These are phyloP conservation scores for Mustela lutreola DNA, from an alignment of 2,113 vertebrate genomes.

Conservation along the genomic window DNA sequence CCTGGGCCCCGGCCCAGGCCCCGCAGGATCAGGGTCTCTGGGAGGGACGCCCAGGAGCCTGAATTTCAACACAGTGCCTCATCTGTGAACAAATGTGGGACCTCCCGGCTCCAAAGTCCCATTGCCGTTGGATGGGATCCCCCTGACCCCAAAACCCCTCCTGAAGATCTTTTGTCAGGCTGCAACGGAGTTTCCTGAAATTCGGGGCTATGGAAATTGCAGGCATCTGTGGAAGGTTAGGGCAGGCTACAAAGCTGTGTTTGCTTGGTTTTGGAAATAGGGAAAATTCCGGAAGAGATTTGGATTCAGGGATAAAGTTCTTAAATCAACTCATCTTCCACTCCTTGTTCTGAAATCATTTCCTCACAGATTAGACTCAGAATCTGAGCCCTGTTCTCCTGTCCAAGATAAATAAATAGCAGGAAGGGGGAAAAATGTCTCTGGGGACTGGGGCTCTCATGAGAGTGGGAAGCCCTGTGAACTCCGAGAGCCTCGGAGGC, in stretches of 20 bases:
- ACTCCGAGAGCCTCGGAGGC: background rate
- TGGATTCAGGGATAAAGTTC: conserved; percentile 24
- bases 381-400: conserved; percentile 30
- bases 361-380: conserved; percentile 21
- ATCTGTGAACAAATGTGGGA: background rate
- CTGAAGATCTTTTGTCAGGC: background rate
- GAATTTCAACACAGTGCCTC: background rate
- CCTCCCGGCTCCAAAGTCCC: background rate
- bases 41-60: background rate
- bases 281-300: conserved; percentile 42
- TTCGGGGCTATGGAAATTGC: background rate
- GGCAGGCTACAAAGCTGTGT: background rate
- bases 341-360: conserved; percentile 45
- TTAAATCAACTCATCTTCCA: background rate
- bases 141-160: background rate
- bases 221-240: conserved; percentile 14
- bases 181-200: conserved; percentile 13
- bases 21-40: background rate
- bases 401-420: conserved; percentile 64
- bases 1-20: background rate
- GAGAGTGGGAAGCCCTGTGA: background rate
- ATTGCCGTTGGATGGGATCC: background rate
- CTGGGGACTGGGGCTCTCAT: background rate
- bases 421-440: background rate
- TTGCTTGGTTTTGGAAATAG: conserved; percentile 27